Conservation (phyloP, 2,113 vertebrate genomes). For the Callithrix jacchus region DNA sequence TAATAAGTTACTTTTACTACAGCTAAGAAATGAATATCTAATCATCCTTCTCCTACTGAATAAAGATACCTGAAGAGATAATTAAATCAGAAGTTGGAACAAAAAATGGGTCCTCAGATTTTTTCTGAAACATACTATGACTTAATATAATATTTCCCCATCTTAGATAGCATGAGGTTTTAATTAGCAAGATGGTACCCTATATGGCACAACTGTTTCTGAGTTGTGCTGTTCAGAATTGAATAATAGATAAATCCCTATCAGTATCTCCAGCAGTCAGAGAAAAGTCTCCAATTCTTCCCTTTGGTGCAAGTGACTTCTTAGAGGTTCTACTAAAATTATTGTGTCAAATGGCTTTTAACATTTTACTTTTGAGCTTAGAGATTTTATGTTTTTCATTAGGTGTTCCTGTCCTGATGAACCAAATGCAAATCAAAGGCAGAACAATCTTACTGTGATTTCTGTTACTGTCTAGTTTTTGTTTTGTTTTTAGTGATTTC, state of each 20-base stretch:
- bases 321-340: not conserved
- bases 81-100: conserved; percentile 44
- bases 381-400: conserved; percentile 44
- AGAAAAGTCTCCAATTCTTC: not conserved
- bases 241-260: not conserved
- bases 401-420: not conserved
- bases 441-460: conserved; percentile 15
- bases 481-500: not conserved
- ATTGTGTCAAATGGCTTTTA: conserved; percentile 38
- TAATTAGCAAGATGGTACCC: not conserved
- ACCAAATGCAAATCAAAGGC: conserved; percentile 33
- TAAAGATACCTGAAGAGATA: conserved; percentile 29
- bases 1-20: conserved; percentile 15
- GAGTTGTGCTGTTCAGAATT: not conserved
- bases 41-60: not conserved
- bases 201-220: not conserved
- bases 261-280: not conserved
- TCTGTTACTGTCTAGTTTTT: not conserved
- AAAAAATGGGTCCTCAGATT: conserved; percentile 12
- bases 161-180: not conserved
- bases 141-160: conserved; percentile 1
- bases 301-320: not conserved
- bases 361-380: conserved; percentile 49
- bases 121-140: not conserved
- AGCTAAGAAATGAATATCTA: conserved; percentile 25